Base-by-base conservation (phyloP, 2,888 invertebrate species). In the Siphonodentalium dalli region DNA sequence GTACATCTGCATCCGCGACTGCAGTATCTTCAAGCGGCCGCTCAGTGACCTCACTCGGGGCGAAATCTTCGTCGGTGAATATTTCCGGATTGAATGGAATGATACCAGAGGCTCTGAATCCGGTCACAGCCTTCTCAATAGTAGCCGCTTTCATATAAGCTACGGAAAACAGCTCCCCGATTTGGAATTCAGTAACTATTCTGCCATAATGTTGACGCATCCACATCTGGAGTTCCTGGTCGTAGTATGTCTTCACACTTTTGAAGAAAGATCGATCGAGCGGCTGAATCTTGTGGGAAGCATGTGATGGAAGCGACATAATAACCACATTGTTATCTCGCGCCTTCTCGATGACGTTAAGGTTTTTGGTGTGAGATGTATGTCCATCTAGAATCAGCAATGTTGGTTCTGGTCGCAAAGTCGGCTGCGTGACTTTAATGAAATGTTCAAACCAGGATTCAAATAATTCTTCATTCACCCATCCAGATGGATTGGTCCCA, bases 361-460 rank as follows among this genome's bases (percentile, higher is more conserved):
- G 38, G 3, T 63, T 66, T 29, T 68, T 72, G n/a, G n/a, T n/a
- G 52, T 76, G 73, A 26, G 72, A 66, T 13, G 60, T 50, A 38
- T 81, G 79, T 11, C 78, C 78, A 65, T 81, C 79, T 13, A 79
- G 47, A 20, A 80, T 65, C 15, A 81, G 43, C 29, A 79, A 58
- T 6, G 69, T 68, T 37, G 69, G 69, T n/a, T 68, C 61, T 26
- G 67, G 63, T 42, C 42, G 41, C n/a, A n/a, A n/a, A 7, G 63
- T 52, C 8, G 68, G 61, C 40, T 74, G 71, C 24, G 61, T 51
- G 37, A 58, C 45, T 20, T 62, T 40, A n/a, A 79, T 53, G 63
- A 83, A 83, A 66, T 83, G 77, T 40, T 69, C 51, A 37, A 79
- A 67, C 75, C 77, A 76, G 26, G 65, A 57, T 8, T 63, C 4